Conservation (phyloP, 2,888 invertebrate species). For the Capitulum mitella region DNA sequence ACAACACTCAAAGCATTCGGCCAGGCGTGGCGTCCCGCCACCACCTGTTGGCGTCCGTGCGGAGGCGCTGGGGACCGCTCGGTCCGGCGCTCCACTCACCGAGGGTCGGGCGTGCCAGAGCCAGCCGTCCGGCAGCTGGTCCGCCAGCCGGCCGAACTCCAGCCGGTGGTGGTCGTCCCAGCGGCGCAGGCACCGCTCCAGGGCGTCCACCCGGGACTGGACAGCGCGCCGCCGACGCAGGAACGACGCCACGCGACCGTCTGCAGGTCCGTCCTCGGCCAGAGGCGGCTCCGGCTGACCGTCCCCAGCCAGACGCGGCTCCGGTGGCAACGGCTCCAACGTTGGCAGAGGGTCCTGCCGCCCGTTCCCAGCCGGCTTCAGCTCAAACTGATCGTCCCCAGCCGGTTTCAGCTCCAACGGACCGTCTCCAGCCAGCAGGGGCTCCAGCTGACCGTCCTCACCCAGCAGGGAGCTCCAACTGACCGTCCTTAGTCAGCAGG, state of each 20-base stretch:
- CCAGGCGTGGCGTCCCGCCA: too few species aligned
- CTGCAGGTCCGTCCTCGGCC: background rate
- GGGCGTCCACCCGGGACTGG: constrained; percentile 27
- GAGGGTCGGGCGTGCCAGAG: background rate
- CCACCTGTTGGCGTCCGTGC: too few species aligned
- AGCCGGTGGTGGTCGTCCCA: constrained; percentile 10
- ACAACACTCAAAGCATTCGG: too few species aligned
- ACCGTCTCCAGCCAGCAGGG: background rate
- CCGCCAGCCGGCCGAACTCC: background rate
- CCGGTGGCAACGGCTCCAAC: too few species aligned
- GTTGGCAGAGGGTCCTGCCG: too few species aligned
- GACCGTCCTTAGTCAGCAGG: background rate
- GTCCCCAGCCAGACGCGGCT: too few species aligned
- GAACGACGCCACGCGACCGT: constrained; percentile 19
- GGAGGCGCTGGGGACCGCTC: background rate
- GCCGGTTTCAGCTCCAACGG: too few species aligned
- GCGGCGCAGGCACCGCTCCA: constrained; percentile 28
- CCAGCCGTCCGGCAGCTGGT: background rate
- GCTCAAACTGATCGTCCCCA: background rate
- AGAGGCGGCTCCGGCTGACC: background rate
- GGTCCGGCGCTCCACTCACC: background rate
- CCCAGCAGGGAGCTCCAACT: background rate
- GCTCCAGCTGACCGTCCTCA: background rate
- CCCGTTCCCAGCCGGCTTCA: constrained; percentile 8
- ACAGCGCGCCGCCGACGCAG: constrained; percentile 25